phyloP scores from a whole-genome alignment of 2,797 vertebrate genomes.

The Myoxocephalus aenaeus region DNA sequence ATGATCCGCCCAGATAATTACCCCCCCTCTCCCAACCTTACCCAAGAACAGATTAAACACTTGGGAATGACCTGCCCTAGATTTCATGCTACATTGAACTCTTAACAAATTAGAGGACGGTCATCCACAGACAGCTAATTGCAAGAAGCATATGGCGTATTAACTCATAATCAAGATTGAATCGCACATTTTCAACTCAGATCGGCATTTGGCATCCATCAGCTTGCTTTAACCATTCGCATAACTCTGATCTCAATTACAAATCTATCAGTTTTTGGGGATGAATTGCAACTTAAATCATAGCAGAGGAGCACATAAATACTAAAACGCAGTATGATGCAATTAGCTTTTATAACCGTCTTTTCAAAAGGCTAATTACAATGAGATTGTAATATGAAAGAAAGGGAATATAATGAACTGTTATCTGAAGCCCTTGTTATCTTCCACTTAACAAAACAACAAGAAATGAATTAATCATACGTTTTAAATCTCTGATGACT shows the following conservation, averaged over 20 bases:
- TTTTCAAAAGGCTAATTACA: conserved; percentile 48
- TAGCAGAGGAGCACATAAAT: conserved; percentile 24
- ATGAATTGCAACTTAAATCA: conserved; percentile 26
- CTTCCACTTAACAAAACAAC: conserved; percentile 54
- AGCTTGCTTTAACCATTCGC: conserved; percentile 16
- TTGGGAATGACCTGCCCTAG: conserved; percentile 83
- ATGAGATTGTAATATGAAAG: conserved; percentile 33
- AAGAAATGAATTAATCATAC: conserved; percentile 67
- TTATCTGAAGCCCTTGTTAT: conserved; percentile 47
- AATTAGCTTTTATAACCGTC: conserved; percentile 44
- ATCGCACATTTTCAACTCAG: conserved; percentile 72
- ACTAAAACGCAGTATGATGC: background rate
- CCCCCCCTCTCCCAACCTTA: conserved; percentile 16
- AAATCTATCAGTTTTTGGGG: conserved; percentile 42
- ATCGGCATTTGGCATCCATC: conserved; percentile 52
- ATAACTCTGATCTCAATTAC: conserved; percentile 18
- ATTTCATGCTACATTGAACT: conserved; percentile 87
- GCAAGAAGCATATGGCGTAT: conserved; percentile 83
- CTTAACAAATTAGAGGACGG: conserved; percentile 84
- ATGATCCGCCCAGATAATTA: conserved; percentile 80
- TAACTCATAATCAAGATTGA: conserved; percentile 86
- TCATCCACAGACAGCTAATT: conserved; percentile 85
- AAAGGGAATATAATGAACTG: conserved; percentile 46
- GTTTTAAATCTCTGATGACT: conserved; percentile 56
- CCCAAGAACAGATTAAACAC: conserved; percentile 81